A percentile compares a stretch with the other conserved stretches of the same genome.
Conservation (phyloP, 2,888 invertebrate genomes). For the Lagria hirta region DNA sequence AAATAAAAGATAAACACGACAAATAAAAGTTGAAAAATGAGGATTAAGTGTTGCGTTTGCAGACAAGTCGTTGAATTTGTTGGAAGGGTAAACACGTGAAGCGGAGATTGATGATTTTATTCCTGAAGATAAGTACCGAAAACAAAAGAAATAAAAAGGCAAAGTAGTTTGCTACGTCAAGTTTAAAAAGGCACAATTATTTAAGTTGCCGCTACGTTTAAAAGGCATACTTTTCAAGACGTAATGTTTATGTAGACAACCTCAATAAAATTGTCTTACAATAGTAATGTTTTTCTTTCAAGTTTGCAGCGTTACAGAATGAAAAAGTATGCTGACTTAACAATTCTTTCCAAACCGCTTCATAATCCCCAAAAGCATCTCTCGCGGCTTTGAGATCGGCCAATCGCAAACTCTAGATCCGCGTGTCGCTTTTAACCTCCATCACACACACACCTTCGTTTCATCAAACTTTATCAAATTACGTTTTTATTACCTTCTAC, state of each 20-base stretch:
- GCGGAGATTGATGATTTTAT: conserved; percentile 38
- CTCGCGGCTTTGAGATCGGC: conserved; percentile 39
- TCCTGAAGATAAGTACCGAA: conserved; percentile 37
- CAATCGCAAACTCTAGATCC: conserved; percentile 34
- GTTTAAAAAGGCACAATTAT: conserved; percentile 35
- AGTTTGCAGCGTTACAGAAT: conserved; percentile 38
- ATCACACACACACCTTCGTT: conserved; percentile 27
- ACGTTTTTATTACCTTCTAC: conserved; percentile 24
- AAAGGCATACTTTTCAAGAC: conserved; percentile 34
- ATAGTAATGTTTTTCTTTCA: conserved; percentile 41
- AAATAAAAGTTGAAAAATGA: too few relatives aligned
- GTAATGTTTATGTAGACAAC: conserved; percentile 40
- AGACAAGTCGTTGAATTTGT: too few relatives aligned
- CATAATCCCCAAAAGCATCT: conserved; percentile 45
- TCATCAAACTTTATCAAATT: conserved; percentile 27
- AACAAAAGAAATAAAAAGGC: conserved; percentile 26
- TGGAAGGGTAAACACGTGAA: conserved; percentile 36
- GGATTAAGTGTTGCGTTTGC: too few relatives aligned
- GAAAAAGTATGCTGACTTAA: conserved; percentile 48
- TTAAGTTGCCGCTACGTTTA: conserved; percentile 35
- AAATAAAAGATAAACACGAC: too few relatives aligned
- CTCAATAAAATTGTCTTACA: conserved; percentile 42
- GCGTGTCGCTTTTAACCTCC: conserved; percentile 26
- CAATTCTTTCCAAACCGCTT: conserved; percentile 46
- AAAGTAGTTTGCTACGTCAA: conserved; percentile 31